Evolutionary conservation across 2,113 vertebrate species (phyloP), one percentile per base, ranked within the genome.

Genomic region (Oryzias melastigma): DNA sequence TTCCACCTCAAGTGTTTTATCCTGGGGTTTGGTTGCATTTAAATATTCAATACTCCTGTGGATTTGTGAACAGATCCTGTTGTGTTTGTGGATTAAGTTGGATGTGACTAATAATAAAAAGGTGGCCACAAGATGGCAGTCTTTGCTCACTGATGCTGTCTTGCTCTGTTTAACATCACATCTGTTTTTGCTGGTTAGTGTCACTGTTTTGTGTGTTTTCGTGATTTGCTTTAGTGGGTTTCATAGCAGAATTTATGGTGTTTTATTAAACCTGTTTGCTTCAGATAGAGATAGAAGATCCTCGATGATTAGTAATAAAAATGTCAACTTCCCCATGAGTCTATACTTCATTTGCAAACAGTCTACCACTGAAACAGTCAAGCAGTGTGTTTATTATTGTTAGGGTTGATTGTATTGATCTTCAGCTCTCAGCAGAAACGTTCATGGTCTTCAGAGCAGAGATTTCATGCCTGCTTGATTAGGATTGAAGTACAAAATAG

Each of bases 71-170:
- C n/a, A n/a, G n/a, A n/a, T n/a, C n/a, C n/a, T n/a, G n/a, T n/a
- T n/a, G n/a, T n/a, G n/a, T n/a, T n/a, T n/a, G n/a, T n/a, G n/a
- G n/a, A n/a, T n/a, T n/a, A 3, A 3, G 5, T 3, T 22, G 1
- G 15, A n/a, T 48, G 41, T 47, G 50, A 15, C 2, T 50, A 5
- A 51, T 22, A 18, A 51, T 27, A 4, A 51, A 2, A n/a, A 7
- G 8, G 15, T 62, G 51, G 57, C 73, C 87, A 86, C 80, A 68
- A 87, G 89, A 77, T 84, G 87, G 82, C 86, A 85, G 75, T 83
- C 77, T 83, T 81, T 35, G 50, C 50, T 54, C 69, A 73, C 8
- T 24, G 2, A 58, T 65, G 16, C 18, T 25, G 17, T 6, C 2
- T 52, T 7, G 10, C 3, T 51, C n/a, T 53, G 15, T 20, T 59